phyloP scores from a whole-genome alignment of 1,140 invertebrate species.

The Eriocheir sinensis region DNA sequence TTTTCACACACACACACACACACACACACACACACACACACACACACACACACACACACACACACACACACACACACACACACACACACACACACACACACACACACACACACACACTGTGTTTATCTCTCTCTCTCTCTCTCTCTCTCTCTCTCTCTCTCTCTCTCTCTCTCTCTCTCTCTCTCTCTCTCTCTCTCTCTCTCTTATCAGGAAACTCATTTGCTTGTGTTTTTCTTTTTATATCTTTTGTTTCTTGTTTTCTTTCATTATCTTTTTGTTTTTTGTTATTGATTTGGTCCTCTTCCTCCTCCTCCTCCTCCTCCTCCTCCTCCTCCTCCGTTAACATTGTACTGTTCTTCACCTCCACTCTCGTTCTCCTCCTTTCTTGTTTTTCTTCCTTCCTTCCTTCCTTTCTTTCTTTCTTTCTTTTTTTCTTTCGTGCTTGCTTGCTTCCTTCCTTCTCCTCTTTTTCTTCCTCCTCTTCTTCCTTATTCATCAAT shows the following conservation, averaged over 20 bases:
- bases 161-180: background rate
- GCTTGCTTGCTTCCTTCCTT: background rate
- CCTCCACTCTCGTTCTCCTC: too few species aligned
- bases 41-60: background rate
- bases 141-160: background rate
- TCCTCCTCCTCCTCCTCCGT: too few species aligned
- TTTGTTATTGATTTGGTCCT: too few species aligned
- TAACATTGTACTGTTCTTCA: too few species aligned
- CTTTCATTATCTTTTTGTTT: too few species aligned
- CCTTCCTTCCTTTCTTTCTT: too few species aligned
- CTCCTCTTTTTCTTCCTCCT: background rate
- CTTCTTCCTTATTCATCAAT: background rate
- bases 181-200: background rate
- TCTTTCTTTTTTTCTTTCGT: background rate
- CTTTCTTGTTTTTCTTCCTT: too few species aligned
- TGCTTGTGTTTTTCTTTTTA: background rate
- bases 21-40: background rate
- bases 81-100: too few species aligned
- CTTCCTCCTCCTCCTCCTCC: too few species aligned
- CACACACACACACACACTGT: background rate
- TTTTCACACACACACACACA: background rate
- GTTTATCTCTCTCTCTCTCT: background rate
- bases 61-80: background rate
- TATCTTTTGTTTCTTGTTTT: background rate
- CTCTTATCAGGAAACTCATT: slow-evolving; percentile 8